Evolutionary conservation across 2,113 vertebrate species (phyloP), one percentile per base, ranked within the genome.

Genomic region (Crocuta crocuta): DNA sequence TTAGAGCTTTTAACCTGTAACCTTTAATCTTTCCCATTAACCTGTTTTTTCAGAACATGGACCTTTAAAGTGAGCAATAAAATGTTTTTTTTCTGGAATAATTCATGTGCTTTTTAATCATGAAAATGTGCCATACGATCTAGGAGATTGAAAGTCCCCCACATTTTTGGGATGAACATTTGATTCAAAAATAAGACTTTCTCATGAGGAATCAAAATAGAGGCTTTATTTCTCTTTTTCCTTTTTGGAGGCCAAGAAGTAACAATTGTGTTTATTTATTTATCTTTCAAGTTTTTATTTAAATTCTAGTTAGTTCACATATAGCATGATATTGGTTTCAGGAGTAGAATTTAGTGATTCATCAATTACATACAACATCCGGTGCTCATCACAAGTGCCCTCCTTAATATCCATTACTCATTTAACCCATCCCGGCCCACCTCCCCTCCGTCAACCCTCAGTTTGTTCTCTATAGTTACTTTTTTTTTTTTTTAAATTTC

Each of bases 121-220:
- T 43, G 39, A 89, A 91, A 94, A 74, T 89, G 66, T 55, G 21
- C 23, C 28, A 58, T 58, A 58, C 0, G 76, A 23, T 11, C 0
- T 16, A 91, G 35, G 17, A 0, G 13, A 23, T 74, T 89, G 43
- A 92, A 7, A 43, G 7, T 39, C 0, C 5, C 0, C 26, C 31
- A 73, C 10, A 53, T 10, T 45, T 7, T 66, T 2, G 71, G 8
- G 15, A 74, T 76, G 43, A 58, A 66, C 26, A 66, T 23, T 92
- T 92, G 16, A 83, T 87, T 92, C 33, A 85, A 90, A 95, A 95
- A 90, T 16, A n/a, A 81, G 35, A 92, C 12, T 63, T 15, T 63
- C 23, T 90, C 31, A 53, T 7, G 10, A 63, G 10, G 5, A 21
- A 2, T n/a, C 31, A 82, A 66, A 91, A 63, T 63, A 9, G 7